A percentile compares a stretch with the other conserved stretches of the same genome.
Conservation (phyloP, 2,888 invertebrate species). For the Strigamia crassipes region DNA sequence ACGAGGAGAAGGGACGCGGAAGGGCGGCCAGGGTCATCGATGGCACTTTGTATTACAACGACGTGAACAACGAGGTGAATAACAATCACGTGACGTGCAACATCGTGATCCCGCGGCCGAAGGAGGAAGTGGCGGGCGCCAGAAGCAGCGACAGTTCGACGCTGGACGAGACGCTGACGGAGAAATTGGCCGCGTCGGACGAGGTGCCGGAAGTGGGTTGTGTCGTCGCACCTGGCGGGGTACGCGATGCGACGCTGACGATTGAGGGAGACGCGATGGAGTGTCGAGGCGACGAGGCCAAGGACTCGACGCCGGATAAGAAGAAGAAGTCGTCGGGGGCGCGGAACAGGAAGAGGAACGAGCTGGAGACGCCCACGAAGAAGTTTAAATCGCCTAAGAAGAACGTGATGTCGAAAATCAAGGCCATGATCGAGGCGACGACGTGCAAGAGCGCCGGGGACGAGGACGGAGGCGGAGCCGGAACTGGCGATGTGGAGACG, state of each 20-base stretch:
- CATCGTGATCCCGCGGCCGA: background rate
- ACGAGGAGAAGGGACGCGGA: slow-evolving; percentile 72
- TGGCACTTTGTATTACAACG: slow-evolving; percentile 73
- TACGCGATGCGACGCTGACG: no score
- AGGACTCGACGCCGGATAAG: background rate
- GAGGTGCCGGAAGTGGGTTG: background rate
- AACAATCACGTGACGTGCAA: background rate
- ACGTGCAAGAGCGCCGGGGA: slow-evolving; percentile 49
- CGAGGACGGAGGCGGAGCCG: slow-evolving; percentile 54
- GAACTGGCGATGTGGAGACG: slow-evolving; percentile 56
- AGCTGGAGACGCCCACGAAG: slow-evolving; percentile 62
- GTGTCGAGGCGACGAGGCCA: background rate
- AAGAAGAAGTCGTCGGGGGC: background rate
- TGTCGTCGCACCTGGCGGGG: background rate
- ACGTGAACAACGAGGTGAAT: background rate
- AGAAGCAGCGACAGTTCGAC: background rate
- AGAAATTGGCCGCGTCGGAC: background rate
- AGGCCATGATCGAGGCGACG: slow-evolving; percentile 69
- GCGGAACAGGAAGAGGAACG: slow-evolving; percentile 52
- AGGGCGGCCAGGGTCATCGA: slow-evolving; percentile 83
- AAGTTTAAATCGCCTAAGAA: slow-evolving; percentile 79
- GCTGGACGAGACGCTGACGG: background rate
- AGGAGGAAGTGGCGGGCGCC: background rate
- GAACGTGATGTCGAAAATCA: slow-evolving; percentile 76
- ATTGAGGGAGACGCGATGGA: background rate